Conservation (phyloP, 2,888 invertebrate genomes). For the Sinodicranocentrus sp. region DNA sequence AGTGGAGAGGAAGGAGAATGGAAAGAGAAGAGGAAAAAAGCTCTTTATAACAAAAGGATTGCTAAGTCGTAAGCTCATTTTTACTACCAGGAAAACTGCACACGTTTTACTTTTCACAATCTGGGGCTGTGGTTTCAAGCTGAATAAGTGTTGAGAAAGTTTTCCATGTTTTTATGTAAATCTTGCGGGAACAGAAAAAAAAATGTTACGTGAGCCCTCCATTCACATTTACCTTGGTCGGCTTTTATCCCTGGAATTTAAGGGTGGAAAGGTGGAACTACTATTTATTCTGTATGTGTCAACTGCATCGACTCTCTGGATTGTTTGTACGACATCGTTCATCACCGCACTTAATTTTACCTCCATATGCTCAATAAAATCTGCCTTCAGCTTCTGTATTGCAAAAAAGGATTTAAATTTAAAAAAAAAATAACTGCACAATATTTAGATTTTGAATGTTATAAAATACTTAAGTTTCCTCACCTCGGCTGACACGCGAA, state of each 20-base stretch:
- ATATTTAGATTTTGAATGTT: no score
- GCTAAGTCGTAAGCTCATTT: slow-evolving; percentile 3
- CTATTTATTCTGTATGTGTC: slow-evolving; percentile 8
- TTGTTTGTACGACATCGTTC: slow-evolving; percentile 78
- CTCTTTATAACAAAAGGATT: neutral
- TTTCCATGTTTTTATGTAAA: slow-evolving; percentile 4
- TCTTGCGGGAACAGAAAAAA: neutral
- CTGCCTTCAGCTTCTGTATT: slow-evolving; percentile 72
- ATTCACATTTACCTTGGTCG: slow-evolving; percentile 7
- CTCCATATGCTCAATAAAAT: slow-evolving; percentile 74
- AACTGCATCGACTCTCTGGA: slow-evolving; percentile 77
- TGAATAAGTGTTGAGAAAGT: neutral
- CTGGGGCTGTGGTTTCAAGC: neutral
- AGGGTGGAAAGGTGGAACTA: neutral
- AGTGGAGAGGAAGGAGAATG: slow-evolving; percentile 7
- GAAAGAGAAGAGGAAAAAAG: neutral
- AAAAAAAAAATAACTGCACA: neutral
- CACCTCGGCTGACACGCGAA: slow-evolving; percentile 58
- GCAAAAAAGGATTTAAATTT: no score
- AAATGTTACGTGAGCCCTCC: neutral
- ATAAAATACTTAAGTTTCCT: neutral
- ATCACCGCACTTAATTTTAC: slow-evolving; percentile 78
- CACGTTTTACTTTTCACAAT: neutral
- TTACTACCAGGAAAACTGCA: neutral
- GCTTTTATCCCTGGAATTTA: neutral